These are phyloP conservation scores for Sminthurinus aureus DNA, from an alignment of 2,888 invertebrate species.

Conservation along the genomic window DNA sequence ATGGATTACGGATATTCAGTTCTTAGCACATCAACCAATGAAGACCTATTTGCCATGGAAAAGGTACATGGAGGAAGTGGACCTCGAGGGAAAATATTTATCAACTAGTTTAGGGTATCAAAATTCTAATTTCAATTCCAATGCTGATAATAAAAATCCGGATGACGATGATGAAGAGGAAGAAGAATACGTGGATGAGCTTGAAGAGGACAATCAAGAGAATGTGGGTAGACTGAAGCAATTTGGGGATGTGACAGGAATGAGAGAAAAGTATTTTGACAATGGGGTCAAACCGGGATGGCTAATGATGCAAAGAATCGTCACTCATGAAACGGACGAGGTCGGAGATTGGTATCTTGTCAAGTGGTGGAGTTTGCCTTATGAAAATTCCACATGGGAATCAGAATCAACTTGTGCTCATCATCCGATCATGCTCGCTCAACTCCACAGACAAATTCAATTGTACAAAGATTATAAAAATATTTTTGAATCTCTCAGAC, in stretches of 20 bases:
- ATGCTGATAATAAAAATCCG: not conserved
- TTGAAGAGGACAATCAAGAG: not conserved
- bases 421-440: not conserved
- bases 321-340: not conserved
- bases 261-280: conserved; percentile 26
- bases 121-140: too few relatives aligned
- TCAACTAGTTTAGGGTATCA: too few relatives aligned
- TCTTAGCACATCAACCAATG: not conserved
- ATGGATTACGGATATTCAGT: conserved; percentile 8
- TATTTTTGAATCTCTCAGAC: not conserved
- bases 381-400: conserved; percentile 26
- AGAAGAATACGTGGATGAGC: not conserved
- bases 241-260: not conserved
- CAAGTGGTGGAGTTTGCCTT: conserved; percentile 26
- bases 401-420: not conserved
- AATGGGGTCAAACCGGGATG: conserved; percentile 29
- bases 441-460: not conserved
- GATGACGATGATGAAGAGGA: conserved; percentile 1
- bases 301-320: conserved; percentile 16
- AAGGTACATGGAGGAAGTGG: not conserved
- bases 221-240: not conserved
- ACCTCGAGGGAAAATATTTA: not conserved
- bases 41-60: not conserved
- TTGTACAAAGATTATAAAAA: not conserved
- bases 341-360: conserved; percentile 16